Evolutionary conservation across 2,797 vertebrate species (phyloP).

Genomic region (Pogonophryne albipinna): DNA sequence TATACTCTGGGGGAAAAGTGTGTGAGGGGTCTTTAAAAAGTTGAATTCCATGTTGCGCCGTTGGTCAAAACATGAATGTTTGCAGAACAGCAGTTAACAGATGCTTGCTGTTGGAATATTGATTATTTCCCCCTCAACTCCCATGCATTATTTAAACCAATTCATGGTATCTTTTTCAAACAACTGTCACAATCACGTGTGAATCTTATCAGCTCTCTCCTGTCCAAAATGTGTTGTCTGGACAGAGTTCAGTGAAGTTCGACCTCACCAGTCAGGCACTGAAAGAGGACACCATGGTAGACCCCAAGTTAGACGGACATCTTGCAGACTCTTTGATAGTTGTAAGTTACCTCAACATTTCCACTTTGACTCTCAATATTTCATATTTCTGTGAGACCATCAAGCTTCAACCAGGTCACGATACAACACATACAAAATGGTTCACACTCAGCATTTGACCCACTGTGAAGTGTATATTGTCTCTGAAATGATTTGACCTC

Average conservation of each 20-base stretch:
- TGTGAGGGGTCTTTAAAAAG: not conserved
- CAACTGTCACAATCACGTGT: not conserved
- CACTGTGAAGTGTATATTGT: not conserved
- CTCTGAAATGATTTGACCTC: not conserved
- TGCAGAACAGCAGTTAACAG: not conserved
- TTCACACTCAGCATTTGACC: not conserved
- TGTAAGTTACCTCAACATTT: constrained; percentile 57
- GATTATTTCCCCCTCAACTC: not conserved
- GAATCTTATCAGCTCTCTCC: not conserved
- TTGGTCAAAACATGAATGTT: not conserved
- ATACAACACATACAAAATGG: no score
- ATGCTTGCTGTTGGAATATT: not conserved
- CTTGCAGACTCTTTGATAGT: constrained; percentile 34
- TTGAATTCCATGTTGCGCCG: not conserved
- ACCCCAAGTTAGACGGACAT: constrained; percentile 45
- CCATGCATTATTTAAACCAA: not conserved
- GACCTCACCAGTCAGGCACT: constrained; percentile 53
- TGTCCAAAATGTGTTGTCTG: not conserved
- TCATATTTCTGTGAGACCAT: no score
- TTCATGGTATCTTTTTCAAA: not conserved
- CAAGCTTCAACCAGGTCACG: no score
- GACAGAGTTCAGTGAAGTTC: constrained; percentile 76
- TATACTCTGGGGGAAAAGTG: constrained; percentile 6
- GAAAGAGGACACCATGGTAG: constrained; percentile 48
- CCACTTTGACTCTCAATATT: no score